phyloP scores from a whole-genome alignment of 2,113 vertebrate genomes.

The Bos javanicus region DNA sequence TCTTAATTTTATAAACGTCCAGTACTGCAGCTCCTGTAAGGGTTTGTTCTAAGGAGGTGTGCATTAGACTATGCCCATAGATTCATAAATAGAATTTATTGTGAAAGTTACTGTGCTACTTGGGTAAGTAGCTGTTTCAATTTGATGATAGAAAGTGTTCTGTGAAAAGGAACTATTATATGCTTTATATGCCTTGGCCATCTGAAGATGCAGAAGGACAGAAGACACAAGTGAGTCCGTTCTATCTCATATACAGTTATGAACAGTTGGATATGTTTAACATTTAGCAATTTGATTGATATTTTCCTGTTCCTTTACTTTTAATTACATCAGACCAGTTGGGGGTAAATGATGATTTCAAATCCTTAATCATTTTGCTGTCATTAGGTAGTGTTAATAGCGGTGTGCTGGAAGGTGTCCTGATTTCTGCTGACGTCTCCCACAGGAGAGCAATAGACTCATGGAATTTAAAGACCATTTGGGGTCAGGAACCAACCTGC shows the following conservation, averaged over 20 bases:
- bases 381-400: background rate
- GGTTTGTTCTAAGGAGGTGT: background rate
- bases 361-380: background rate
- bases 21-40: background rate
- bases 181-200: slow-evolving; percentile 9
- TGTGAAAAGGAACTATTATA: slow-evolving; percentile 60
- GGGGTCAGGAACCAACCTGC: background rate
- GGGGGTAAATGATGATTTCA: background rate
- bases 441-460: background rate
- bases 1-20: background rate
- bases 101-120: slow-evolving; percentile 46
- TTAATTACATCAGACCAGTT: background rate
- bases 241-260: background rate
- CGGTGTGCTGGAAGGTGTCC: background rate
- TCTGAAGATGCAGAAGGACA: slow-evolving; percentile 34
- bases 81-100: slow-evolving; percentile 74
- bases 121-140: slow-evolving; percentile 57
- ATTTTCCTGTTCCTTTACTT: slow-evolving; percentile 1
- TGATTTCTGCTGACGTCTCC: background rate
- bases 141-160: slow-evolving; percentile 55
- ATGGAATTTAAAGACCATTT: background rate
- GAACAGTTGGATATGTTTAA: slow-evolving; percentile 3
- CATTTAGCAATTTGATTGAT: background rate
- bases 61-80: background rate
- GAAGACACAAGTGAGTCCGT: slow-evolving; percentile 28